Base-by-base conservation (phyloP, 2,113 vertebrate genomes). In the Dipodomys stephensi region DNA sequence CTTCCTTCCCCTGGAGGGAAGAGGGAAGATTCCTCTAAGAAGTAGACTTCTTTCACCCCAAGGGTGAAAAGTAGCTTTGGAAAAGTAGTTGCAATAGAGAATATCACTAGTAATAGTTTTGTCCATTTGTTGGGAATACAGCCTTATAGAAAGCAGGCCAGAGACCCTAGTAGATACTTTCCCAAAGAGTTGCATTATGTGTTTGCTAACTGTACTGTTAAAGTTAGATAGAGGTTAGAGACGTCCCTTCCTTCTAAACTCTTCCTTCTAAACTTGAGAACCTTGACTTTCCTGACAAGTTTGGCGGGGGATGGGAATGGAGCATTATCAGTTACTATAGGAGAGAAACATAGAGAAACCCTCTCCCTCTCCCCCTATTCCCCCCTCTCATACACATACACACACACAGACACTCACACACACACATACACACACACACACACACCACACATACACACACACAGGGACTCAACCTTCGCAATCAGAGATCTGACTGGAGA, bases 381-480 rank as follows among this genome's bases (percentile, higher is more conserved):
- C 53, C 0, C 53, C 53, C 15, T 16, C 35, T 35, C 35, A 35
- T 35, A 35, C 35, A 39, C 35, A 39, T 3, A 39, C 35, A 39
- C 35, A 39, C 35, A 39, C 35, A 39, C 35, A 39, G 3, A 39
- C 35, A 39, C 4, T 4, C 35, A 39, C 35, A 39, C 35, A 39
- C 35, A 39, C 35, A 39, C 35, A 39, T 3, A 39, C 35, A 39
- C 35, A 4, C 35, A 39, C 35, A 39, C 35, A 39, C 39, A 39
- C 39, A 39, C 39, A 39, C 39, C 6, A 4, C 28, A 39, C 7
- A 0, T 0, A 0, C 32, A 12, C 25, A n/a, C 4, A 25, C 39
- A 16, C 30, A 49, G 8, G 25, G 65, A 53, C 10, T 78, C 80
- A 46, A 39, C 69, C 71, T 57, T 64, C 65, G 12, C 12, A 28